Evolutionary conservation across 1,140 invertebrate species (phyloP).

Genomic region (Vollenhovia emeryi): DNA sequence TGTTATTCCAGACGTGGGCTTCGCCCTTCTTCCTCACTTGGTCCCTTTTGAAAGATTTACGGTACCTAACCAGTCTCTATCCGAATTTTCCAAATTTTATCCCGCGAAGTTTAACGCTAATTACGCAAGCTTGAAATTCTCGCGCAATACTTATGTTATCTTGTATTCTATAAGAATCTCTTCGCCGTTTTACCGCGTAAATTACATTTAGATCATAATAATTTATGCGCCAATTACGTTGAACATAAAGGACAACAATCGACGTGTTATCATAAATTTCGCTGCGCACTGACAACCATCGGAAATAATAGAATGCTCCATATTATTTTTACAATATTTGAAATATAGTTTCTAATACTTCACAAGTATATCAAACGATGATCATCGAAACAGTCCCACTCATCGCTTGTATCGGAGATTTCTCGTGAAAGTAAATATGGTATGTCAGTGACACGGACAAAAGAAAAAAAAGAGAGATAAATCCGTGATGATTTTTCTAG

Average conservation of each 20-base stretch:
- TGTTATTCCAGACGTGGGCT: constrained; percentile 35
- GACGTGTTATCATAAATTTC: not conserved
- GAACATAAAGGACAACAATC: not conserved
- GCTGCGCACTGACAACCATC: not conserved
- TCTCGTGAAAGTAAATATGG: not conserved
- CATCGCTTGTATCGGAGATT: not conserved
- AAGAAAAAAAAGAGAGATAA: not conserved
- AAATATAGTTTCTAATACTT: not conserved
- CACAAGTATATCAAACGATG: not conserved
- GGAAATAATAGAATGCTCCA: not conserved
- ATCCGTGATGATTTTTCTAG: not conserved
- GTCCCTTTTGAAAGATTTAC: constrained; percentile 22
- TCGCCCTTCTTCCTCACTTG: not conserved
- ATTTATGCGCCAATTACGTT: not conserved
- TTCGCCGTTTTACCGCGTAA: not conserved
- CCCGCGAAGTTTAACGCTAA: not conserved
- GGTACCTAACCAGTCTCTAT: constrained; percentile 4
- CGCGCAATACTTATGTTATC: not conserved
- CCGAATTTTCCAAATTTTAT: constrained; percentile 41
- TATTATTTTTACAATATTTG: not conserved
- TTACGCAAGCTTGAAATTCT: constrained; percentile 18
- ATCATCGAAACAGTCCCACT: not conserved
- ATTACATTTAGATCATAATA: not conserved
- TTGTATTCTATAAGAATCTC: not conserved
- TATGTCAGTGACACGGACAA: not conserved